Conservation (phyloP, 2,888 invertebrate species). For the Geophilus truncorum region DNA sequence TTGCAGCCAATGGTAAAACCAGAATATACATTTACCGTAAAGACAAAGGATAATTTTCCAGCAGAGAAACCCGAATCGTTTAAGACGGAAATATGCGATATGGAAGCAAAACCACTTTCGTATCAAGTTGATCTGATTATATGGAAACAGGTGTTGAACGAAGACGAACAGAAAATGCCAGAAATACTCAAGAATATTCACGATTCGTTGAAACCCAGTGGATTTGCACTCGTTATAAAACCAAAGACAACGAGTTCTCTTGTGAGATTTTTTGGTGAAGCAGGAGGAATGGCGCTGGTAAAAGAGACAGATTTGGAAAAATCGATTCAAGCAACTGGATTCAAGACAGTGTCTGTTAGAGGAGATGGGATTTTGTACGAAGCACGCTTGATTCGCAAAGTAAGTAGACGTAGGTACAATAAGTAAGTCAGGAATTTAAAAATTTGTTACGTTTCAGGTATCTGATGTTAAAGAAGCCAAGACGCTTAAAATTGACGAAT, state of each 20-base stretch:
- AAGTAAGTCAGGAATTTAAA: no score
- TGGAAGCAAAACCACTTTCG: constrained; percentile 55
- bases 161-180: constrained; percentile 47
- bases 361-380: constrained; percentile 56
- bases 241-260: constrained; percentile 39
- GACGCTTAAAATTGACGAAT: constrained; percentile 57
- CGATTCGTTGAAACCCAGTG: constrained; percentile 60
- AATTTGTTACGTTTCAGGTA: no score
- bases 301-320: constrained; percentile 37
- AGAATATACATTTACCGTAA: not conserved
- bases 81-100: constrained; percentile 49
- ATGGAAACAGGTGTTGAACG: constrained; percentile 58
- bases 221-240: constrained; percentile 59
- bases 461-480: not conserved
- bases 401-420: constrained; percentile 34
- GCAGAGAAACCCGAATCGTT: not conserved
- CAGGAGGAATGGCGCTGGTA: not conserved
- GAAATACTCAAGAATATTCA: constrained; percentile 38
- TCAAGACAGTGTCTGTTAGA: constrained; percentile 59
- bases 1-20: not conserved
- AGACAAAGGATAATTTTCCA: not conserved
- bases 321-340: constrained; percentile 45
- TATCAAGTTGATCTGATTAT: constrained; percentile 61
- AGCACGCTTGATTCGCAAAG: constrained; percentile 60
- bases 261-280: constrained; percentile 40